Conservation (phyloP, 2,888 invertebrate species). For the Pollenia angustigena region DNA sequence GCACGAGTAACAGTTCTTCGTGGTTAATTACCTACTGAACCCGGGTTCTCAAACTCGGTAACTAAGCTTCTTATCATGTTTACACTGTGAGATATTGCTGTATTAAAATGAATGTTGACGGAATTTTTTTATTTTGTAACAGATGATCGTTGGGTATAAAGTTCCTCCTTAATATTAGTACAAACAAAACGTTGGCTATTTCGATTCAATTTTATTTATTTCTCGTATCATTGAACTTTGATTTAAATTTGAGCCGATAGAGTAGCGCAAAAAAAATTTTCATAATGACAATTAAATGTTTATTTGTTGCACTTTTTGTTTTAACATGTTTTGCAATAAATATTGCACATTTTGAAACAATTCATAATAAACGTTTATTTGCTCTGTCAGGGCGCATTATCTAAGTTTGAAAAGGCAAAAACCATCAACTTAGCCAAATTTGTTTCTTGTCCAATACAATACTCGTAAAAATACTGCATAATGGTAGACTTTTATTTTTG, state of each 20-base stretch:
- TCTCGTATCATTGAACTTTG: not conserved
- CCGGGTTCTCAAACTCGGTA: no score
- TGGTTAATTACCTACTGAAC: no score
- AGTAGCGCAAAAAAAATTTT: not conserved
- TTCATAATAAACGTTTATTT: constrained; percentile 31
- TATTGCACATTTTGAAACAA: constrained; percentile 30
- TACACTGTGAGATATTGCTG: no score
- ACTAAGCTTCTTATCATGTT: no score
- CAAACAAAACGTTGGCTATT: no score
- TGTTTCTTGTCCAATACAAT: constrained; percentile 36
- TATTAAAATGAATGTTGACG: no score
- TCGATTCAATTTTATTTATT: not conserved
- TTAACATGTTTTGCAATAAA: constrained; percentile 14
- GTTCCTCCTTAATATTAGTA: no score
- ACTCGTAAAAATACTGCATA: constrained; percentile 61
- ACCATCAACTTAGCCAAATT: constrained; percentile 26
- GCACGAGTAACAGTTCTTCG: no score
- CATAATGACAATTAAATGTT: constrained; percentile 7
- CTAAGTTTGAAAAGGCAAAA: not conserved
- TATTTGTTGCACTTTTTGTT: constrained; percentile 15
- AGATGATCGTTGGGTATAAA: no score
- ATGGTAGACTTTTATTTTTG: constrained; percentile 58
- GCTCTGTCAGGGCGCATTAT: constrained; percentile 33
- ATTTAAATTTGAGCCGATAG: not conserved
- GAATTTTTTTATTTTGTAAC: no score